Base-by-base conservation (phyloP, 2,888 invertebrate genomes). In the Piscicola geometra region DNA sequence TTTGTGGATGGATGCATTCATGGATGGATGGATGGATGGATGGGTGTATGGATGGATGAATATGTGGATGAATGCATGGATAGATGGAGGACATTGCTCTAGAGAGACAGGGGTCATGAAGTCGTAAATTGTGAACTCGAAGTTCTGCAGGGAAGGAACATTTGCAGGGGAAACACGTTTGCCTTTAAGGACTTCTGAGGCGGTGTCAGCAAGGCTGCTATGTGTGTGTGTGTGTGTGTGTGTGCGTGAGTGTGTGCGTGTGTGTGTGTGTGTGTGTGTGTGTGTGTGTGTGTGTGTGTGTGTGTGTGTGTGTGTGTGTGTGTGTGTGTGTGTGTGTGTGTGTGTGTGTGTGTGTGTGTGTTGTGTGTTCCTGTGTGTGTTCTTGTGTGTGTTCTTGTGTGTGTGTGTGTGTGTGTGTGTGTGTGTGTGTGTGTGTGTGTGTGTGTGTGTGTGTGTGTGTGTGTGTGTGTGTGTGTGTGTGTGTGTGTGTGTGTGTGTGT, bases 401-500 rank as follows among this genome's bases (percentile, higher is more conserved):
- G 60, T 56, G 60, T 56, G 60, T 56, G 60, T 56, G 60, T 56
- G 60, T 56, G 60, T 56, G 60, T 56, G 60, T 56, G 60, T 56
- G 60, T 56, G 60, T 56, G 60, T 56, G 60, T 56, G 60, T 56
- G 60, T 56, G 60, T 56, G 60, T 56, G 60, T 56, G 60, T 56
- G 60, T 56, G 60, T 56, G 60, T 56, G 60, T 56, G 60, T 56
- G 60, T 56, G 60, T 56, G 60, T 56, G 60, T 25, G 25, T 56
- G 60, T 56, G 60, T 18, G 21, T 68, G 33, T 33, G 32, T 33
- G 68, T 68, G 35, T 68, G 30, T 68, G 35, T 68, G 33, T 68
- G 32, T 68, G 68, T 68, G 32, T 28, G 68, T 68, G 32, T 68
- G 68, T 68, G 35, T 68, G 68, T 68, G n/a, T 68, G 33, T 68